Base-by-base conservation (phyloP, 1,140 invertebrate genomes). In the Rhysida immarginata region DNA sequence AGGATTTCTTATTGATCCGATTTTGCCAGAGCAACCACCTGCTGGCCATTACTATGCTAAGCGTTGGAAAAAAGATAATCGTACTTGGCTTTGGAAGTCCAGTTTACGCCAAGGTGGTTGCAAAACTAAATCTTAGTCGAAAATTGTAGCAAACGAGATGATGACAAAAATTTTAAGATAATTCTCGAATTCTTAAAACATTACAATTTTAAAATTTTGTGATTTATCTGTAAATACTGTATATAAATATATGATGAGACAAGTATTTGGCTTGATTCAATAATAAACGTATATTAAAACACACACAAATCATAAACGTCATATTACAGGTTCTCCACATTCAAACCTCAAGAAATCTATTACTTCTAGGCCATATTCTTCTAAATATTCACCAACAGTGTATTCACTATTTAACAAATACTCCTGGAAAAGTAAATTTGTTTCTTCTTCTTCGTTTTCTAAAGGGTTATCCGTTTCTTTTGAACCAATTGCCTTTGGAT, bases 301-400 rank as follows among this genome's bases (percentile, higher is more conserved):
- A 35, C 5, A 16, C 16, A 8, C 29, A 35, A 35, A 35, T 35
- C 16, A 8, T 35, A 35, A 5, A 8, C 5, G 29, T 35, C 16
- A 35, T 35, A 8, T 16, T 35, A 35, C n/a, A n/a, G 18, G 1
- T 53, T 62, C 70, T 3, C 89, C 89, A 69, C 87, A 85, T 69
- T 90, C 86, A 69, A 83, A 90, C 46, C 89, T 77, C 56, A 82
- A 77, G 72, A 87, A 95, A 68, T 91, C 86, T n/a, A 87, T 53
- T 26, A 93, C 70, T 66, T 80, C 73, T 1, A 83, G 68, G 59
- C 79, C 72, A 64, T 83, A 75, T 56, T 81, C 76, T 26, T 79
- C 66, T 20, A 93, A 64, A 18, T 88, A 71, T 55, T 93, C 81
- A 24, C 81, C 77, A 1, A 94, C 81, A 3, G 77, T 85, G 5